Base-by-base conservation (phyloP, 2,888 invertebrate genomes). In the Drosophila anomalipes region DNA sequence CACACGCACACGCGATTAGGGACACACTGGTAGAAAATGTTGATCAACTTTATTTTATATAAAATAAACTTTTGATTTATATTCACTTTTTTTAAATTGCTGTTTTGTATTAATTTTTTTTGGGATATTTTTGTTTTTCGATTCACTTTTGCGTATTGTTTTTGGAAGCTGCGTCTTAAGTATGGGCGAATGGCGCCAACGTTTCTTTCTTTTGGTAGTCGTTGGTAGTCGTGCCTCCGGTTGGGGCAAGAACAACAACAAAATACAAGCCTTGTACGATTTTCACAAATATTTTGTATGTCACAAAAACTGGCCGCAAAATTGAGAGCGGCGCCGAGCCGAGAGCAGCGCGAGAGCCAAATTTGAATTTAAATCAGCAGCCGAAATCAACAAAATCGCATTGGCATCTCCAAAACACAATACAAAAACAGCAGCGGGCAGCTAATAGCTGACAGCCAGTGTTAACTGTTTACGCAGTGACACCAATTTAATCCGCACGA, bases 281-380 rank as follows among this genome's bases (percentile, higher is more conserved):
- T 75, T 75, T 68, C 57, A 47, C 52, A 62, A 75, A 73, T 69
- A 47, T 81, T 81, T 81, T 79, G 62, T 81, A 76, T 83, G 83
- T 83, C 75, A 69, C 74, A 72, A 54, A 67, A 62, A 33, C 56
- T 66, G 66, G 44, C 53, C 70, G 49, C 81, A 68, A 65, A 26
- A 52, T 76, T 57, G 74, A 62, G 79, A 71, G 70, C 62, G 61
- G 57, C 39, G 39, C 49, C 51, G 47, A 67, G 69, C 78, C 78
- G 73, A 77, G 53, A 47, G 64, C 49, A n/a, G 53, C 79, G 66
- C 80, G 88, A 82, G 77, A 69, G 75, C 54, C 61, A 51, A 73
- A 71, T 63, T 83, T 67, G 73, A 75, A 70, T 67, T 83, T 65
- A 74, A 75, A 72, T 69, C 75, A 75, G 70, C 44, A 44, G 44